Percentiles rank a stretch among this genome's conserved stretches.
These are phyloP conservation scores for Leptodactylus fuscus DNA, from an alignment of 2,113 vertebrate species.

Conservation along the genomic window DNA sequence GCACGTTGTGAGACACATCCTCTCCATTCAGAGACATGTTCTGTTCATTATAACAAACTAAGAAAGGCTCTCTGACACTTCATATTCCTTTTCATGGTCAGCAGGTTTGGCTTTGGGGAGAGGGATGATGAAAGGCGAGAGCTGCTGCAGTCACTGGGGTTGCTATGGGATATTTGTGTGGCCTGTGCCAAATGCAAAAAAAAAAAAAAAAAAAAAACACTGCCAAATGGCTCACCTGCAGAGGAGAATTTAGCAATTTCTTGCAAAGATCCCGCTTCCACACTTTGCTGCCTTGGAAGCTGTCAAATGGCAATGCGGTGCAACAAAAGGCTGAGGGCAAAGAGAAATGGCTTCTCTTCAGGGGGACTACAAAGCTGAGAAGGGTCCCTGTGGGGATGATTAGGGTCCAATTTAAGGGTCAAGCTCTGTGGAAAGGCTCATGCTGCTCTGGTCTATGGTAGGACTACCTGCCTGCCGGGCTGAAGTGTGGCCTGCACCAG, in stretches of 20 bases:
- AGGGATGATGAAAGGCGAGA: not conserved
- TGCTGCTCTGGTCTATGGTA: slow-evolving; percentile 57
- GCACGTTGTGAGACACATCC: slow-evolving; percentile 26
- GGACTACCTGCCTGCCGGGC: slow-evolving; percentile 63
- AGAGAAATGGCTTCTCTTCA: slow-evolving; percentile 61
- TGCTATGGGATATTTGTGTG: slow-evolving; percentile 54
- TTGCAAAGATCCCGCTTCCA: slow-evolving; percentile 39
- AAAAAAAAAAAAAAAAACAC: slow-evolving; percentile 4
- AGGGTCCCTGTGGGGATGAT: slow-evolving; percentile 63
- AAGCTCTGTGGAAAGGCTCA: slow-evolving; percentile 58
- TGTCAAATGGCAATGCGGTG: slow-evolving; percentile 44
- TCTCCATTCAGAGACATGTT: slow-evolving; percentile 60
- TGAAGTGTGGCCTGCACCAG: slow-evolving; percentile 53
- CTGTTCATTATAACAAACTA: slow-evolving; percentile 63
- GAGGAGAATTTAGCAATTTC: slow-evolving; percentile 42
- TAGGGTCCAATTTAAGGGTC: slow-evolving; percentile 67
- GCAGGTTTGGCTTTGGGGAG: slow-evolving; percentile 46
- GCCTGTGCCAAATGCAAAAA: slow-evolving; percentile 46
- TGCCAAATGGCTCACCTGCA: slow-evolving; percentile 62
- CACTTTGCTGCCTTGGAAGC: slow-evolving; percentile 56
- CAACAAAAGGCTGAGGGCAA: slow-evolving; percentile 51
- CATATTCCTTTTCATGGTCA: slow-evolving; percentile 61
- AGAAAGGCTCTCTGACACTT: slow-evolving; percentile 60
- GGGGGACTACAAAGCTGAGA: slow-evolving; percentile 58
- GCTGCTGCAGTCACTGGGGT: slow-evolving; percentile 38